Evolutionary conservation across 2,797 vertebrate genomes (phyloP).

Genomic region (Dallia pectoralis): DNA sequence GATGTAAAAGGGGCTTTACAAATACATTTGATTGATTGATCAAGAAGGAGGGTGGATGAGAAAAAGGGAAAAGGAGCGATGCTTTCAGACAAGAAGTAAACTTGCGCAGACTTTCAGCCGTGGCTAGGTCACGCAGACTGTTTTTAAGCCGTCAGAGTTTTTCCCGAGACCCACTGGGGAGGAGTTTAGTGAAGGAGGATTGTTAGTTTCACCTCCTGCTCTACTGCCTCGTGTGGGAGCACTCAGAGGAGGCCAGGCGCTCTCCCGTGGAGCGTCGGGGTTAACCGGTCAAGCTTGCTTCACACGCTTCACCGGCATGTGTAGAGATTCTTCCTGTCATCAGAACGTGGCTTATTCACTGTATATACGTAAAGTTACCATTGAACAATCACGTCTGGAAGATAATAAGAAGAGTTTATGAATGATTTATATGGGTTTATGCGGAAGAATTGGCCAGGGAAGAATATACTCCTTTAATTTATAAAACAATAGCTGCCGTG

Average conservation of each 20-base stretch:
- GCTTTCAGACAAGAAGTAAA: too few relatives aligned
- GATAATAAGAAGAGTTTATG: slow-evolving; percentile 7
- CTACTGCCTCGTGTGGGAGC: slow-evolving; percentile 23
- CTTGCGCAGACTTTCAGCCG: too few relatives aligned
- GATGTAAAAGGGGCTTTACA: too few relatives aligned
- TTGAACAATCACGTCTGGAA: not conserved
- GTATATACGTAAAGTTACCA: not conserved
- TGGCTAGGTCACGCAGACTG: not conserved
- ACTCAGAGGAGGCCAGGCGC: slow-evolving; percentile 23
- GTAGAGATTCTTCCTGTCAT: not conserved
- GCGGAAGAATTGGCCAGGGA: not conserved
- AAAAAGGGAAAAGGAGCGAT: not conserved
- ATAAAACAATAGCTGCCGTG: not conserved
- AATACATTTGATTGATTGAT: too few relatives aligned
- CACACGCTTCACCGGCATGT: slow-evolving; percentile 20
- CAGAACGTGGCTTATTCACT: not conserved
- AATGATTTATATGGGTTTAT: not conserved
- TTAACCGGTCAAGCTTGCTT: slow-evolving; percentile 38
- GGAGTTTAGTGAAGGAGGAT: not conserved
- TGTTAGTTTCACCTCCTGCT: not conserved
- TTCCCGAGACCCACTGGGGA: too few relatives aligned
- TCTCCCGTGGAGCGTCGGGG: slow-evolving; percentile 21
- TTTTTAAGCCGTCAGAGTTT: not conserved
- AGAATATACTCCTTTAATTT: not conserved
- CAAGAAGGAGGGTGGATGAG: not conserved